A percentile compares a stretch with the other conserved stretches of the same genome.
Conservation (phyloP, 1,140 invertebrate species). For the Drosophila pruinosa region DNA sequence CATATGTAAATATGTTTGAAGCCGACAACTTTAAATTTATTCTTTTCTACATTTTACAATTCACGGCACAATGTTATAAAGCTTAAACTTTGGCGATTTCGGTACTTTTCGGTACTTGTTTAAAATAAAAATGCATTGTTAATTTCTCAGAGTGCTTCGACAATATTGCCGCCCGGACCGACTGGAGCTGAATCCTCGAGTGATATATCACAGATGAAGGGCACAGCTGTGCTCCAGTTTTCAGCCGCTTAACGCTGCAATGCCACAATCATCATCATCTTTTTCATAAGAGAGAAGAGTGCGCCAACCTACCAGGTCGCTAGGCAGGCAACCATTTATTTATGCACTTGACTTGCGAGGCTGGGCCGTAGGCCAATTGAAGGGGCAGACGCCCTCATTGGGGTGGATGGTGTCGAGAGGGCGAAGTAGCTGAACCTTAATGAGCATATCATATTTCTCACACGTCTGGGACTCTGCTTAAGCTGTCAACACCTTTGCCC, state of each 20-base stretch:
- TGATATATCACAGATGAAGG: slow-evolving; percentile 59
- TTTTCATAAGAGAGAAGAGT: slow-evolving; percentile 42
- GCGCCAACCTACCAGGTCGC: neutral
- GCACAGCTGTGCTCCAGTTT: slow-evolving; percentile 62
- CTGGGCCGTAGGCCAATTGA: slow-evolving; percentile 7
- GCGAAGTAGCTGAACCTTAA: slow-evolving; percentile 40
- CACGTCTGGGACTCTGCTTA: slow-evolving; percentile 48
- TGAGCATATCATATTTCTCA: slow-evolving; percentile 77
- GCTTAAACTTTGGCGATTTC: too few species aligned
- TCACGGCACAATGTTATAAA: too few species aligned
- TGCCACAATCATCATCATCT: slow-evolving; percentile 55
- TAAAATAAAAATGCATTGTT: neutral
- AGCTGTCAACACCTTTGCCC: slow-evolving; percentile 49
- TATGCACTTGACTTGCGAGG: slow-evolving; percentile 71
- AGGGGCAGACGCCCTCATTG: slow-evolving; percentile 1
- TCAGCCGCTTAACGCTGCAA: slow-evolving; percentile 62
- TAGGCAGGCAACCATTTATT: slow-evolving; percentile 54
- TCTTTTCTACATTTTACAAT: neutral
- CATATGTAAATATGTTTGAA: too few species aligned
- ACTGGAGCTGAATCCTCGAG: slow-evolving; percentile 18
- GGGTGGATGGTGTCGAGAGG: neutral
- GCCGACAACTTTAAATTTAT: neutral
- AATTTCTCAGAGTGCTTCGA: neutral
- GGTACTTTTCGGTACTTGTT: too few species aligned
- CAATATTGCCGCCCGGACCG: slow-evolving; percentile 36